Evolutionary conservation across 1,140 invertebrate genomes (phyloP), one percentile per base, ranked within the genome.

Genomic region (Melanaphis sacchari): DNA sequence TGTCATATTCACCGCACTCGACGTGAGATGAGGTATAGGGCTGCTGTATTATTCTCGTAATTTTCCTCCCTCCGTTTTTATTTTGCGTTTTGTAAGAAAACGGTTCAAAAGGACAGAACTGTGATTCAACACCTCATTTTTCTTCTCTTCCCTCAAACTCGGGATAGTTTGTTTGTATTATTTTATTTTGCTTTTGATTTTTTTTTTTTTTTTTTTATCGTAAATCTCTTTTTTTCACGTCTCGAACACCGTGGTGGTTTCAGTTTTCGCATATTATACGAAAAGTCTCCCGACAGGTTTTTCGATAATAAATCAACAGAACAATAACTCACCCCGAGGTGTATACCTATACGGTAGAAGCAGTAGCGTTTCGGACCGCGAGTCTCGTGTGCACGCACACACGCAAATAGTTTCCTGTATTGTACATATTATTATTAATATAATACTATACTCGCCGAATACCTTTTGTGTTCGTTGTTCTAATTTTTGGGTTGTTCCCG

Each of bases 281-380:
- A 93, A 93, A 93, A 84, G 81, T 36, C 38, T 93, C 84, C 81
- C 76, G 91, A 93, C 91, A 54, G 91, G 81, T 85, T 93, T 93
- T 93, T 93, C 91, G 76, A 84, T 93, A 93, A 93, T 93, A 93
- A 93, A 93, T 93, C 91, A 93, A 85, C 91, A 26, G 43, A 93
- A 93, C 91, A 84, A 93, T 93, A 93, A 92, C 91, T 93, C 41
- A 93, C 76, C 76, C 22, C 46, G 49, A 24, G 66, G 66, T 41
- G 43, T 41, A 82, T 38, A 82, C 36, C n/a, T 82, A 38, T n/a
- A 82, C 36, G 8, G 36, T 40, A 84, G 22, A 84, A 76, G 59
- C 59, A 76, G 59, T n/a, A 36, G 31, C 59, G 59, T 76, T 76
- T 76, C 59, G 59, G 59, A 84, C 82, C 82, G 8, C 40, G 36